These are phyloP conservation scores for Dusona sp. DNA, from an alignment of 2,888 invertebrate species.

Conservation along the genomic window DNA sequence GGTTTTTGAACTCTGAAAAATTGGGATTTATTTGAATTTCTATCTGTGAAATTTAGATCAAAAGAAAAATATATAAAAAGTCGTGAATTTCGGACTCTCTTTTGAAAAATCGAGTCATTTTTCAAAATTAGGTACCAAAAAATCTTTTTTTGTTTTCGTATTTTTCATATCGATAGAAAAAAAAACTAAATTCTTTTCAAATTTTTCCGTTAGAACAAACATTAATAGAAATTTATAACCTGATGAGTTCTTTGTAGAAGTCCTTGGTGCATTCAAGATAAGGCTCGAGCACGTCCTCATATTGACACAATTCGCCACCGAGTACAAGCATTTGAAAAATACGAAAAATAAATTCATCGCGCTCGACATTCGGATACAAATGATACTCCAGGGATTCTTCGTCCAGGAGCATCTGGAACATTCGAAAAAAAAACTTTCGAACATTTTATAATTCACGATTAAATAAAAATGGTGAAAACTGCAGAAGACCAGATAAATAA, in stretches of 20 bases:
- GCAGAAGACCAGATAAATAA: no score
- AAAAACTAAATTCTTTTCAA: neutral
- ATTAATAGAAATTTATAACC: constrained; percentile 73
- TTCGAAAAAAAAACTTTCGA: neutral
- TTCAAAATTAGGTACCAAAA: no score
- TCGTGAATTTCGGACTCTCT: no score
- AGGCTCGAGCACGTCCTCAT: constrained; percentile 86
- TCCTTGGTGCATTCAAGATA: constrained; percentile 86
- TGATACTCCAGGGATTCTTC: constrained; percentile 85
- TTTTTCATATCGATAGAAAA: no score
- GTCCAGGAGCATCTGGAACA: constrained; percentile 83
- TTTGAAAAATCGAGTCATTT: neutral
- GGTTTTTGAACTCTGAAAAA: constrained; percentile 79
- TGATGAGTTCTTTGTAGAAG: constrained; percentile 86
- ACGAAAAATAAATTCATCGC: constrained; percentile 86
- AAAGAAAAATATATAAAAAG: neutral
- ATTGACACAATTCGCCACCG: constrained; percentile 87
- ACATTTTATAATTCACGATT: neutral
- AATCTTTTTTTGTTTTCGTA: no score
- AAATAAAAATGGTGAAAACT: neutral
- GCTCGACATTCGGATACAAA: constrained; percentile 84
- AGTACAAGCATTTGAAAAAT: constrained; percentile 86
- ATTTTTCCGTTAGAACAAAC: neutral
- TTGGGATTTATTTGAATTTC: neutral
- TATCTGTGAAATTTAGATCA: neutral